phyloP scores from a whole-genome alignment of 2,113 vertebrate species.

The Lasiurus cinereus region DNA sequence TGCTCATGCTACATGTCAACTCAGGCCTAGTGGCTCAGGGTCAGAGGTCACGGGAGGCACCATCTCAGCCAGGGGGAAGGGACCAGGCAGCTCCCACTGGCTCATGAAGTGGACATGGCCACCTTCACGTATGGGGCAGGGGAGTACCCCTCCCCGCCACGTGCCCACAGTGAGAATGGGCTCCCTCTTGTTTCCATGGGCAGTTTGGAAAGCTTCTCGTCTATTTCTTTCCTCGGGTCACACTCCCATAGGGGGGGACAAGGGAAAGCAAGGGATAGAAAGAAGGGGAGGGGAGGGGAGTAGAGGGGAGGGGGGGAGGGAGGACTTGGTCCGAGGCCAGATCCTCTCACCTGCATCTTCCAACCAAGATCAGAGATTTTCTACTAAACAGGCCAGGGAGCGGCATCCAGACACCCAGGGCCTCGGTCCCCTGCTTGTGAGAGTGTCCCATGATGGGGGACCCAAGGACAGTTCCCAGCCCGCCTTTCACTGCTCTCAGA shows the following conservation, averaged over 20 bases:
- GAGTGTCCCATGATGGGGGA: background rate
- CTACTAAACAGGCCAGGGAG: background rate
- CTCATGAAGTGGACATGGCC: background rate
- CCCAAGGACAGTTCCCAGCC: background rate
- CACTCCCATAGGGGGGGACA: background rate
- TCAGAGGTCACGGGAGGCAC: accelerated
- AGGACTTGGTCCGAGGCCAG: too few species aligned
- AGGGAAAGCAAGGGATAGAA: too few species aligned
- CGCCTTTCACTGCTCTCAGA: accelerated
- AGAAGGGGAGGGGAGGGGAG: background rate
- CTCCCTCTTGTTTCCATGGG: too few species aligned
- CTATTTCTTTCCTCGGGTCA: background rate
- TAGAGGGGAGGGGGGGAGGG: too few species aligned
- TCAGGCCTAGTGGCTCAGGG: background rate
- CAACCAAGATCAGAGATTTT: background rate
- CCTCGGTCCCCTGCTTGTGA: background rate
- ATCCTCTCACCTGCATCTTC: too few species aligned
- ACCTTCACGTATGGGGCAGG: accelerated
- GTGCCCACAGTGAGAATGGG: accelerated
- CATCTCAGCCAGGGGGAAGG: background rate
- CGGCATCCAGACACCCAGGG: background rate
- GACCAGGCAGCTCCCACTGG: too few species aligned
- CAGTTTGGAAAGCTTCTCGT: background rate
- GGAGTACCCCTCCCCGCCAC: too few species aligned
- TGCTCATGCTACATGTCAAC: accelerated